A percentile compares a stretch with the other conserved stretches of the same genome.
phyloP scores from a whole-genome alignment of 2,113 vertebrate species.

The Butorides virescens region DNA sequence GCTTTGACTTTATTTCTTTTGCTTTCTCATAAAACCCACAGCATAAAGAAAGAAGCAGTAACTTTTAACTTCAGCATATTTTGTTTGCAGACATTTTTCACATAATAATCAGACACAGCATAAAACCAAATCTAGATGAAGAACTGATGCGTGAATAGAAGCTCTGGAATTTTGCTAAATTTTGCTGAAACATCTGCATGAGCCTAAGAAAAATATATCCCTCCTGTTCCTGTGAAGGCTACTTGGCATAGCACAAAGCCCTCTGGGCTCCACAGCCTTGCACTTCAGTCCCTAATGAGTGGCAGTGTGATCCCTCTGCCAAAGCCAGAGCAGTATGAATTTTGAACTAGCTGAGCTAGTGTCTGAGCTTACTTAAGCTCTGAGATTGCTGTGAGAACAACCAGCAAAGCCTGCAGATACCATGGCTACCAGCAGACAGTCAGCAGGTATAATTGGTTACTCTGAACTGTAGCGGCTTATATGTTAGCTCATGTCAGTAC shows the following conservation, averaged over 20 bases:
- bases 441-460: constrained; percentile 27
- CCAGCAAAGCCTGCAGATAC: constrained; percentile 21
- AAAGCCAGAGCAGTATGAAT: constrained; percentile 1
- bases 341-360: constrained; percentile 10
- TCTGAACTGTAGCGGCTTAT: not conserved
- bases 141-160: not conserved
- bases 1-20: not conserved
- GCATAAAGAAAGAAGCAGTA: not conserved
- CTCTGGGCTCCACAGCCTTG: not conserved
- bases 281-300: constrained; percentile 36
- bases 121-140: not conserved
- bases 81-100: not conserved
- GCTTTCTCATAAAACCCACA: not conserved
- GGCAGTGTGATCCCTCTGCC: not conserved
- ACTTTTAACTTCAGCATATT: not conserved
- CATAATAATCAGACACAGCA: not conserved
- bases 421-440: constrained; percentile 26
- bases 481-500: not conserved
- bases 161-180: not conserved
- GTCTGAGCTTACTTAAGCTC: constrained; percentile 53
- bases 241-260: not conserved
- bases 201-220: not conserved
- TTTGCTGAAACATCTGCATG: not conserved
- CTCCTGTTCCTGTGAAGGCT: not conserved
- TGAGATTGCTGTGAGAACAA: constrained; percentile 27